Evolutionary conservation across 1,140 invertebrate genomes (phyloP).

Genomic region (Euura saliciscinereae): DNA sequence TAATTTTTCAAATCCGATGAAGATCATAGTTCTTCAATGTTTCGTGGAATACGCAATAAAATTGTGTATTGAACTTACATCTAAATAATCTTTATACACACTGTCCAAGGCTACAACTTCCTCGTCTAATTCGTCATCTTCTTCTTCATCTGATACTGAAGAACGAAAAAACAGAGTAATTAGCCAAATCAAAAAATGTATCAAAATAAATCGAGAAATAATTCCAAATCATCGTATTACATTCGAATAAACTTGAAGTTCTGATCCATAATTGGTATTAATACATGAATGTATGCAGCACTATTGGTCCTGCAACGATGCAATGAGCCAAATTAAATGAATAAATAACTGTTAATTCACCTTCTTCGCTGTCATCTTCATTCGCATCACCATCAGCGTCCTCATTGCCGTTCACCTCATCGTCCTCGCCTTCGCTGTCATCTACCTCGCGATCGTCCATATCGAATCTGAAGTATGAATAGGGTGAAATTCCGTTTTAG

Average conservation of each 20-base stretch:
- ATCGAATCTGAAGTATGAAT: slow-evolving; percentile 40
- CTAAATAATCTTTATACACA: slow-evolving; percentile 76
- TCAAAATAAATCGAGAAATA: neutral
- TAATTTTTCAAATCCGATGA: no score
- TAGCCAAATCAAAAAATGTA: neutral
- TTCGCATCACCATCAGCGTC: slow-evolving; percentile 70
- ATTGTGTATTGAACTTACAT: slow-evolving; percentile 51
- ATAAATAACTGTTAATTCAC: slow-evolving; percentile 36
- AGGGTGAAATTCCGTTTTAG: no score
- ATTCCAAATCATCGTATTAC: slow-evolving; percentile 3
- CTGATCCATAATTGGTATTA: slow-evolving; percentile 17
- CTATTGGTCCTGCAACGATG: neutral
- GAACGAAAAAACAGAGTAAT: neutral
- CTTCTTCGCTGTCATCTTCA: slow-evolving; percentile 72
- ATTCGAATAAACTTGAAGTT: no score
- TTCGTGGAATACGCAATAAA: slow-evolving; percentile 8
- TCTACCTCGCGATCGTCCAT: slow-evolving; percentile 72
- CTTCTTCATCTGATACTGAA: slow-evolving; percentile 62
- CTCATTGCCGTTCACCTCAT: slow-evolving; percentile 76
- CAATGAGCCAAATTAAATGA: slow-evolving; percentile 8
- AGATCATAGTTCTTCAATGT: no score
- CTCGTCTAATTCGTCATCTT: slow-evolving; percentile 67
- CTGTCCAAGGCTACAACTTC: slow-evolving; percentile 71
- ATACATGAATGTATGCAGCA: no score
- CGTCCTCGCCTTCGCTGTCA: slow-evolving; percentile 73